A percentile compares a stretch with the other conserved stretches of the same genome.
These are phyloP conservation scores for Diplodus sargus DNA, from an alignment of 2,797 vertebrate genomes.

Conservation along the genomic window DNA sequence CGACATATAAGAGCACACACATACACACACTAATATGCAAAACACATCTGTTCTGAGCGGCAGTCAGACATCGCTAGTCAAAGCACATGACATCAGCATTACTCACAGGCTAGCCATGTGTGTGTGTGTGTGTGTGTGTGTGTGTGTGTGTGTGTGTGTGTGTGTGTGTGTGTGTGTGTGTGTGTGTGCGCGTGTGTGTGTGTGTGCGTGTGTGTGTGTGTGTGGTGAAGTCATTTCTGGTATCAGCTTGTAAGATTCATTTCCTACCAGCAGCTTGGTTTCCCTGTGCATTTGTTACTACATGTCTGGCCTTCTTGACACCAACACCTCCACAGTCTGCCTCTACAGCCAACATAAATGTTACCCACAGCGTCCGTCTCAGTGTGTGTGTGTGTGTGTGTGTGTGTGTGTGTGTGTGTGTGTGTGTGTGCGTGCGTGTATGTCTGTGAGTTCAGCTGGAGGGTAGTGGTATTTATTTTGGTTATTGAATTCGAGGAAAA, in stretches of 20 bases:
- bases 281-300: slow-evolving; percentile 56
- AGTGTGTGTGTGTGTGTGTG: slow-evolving; percentile 14
- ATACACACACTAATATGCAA: slow-evolving; percentile 35
- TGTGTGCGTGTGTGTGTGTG: slow-evolving; percentile 3
- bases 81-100: slow-evolving; percentile 80
- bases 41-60: slow-evolving; percentile 71
- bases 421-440: slow-evolving; percentile 31
- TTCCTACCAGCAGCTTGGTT: slow-evolving; percentile 61
- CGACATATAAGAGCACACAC: slow-evolving; percentile 16
- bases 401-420: slow-evolving; percentile 17
- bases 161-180: not conserved
- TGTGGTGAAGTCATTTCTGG: slow-evolving; percentile 66
- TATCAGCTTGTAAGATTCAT: slow-evolving; percentile 62
- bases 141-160: not conserved
- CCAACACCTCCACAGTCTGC: slow-evolving; percentile 51
- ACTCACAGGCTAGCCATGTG: slow-evolving; percentile 66
- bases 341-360: slow-evolving; percentile 54
- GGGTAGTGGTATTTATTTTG: slow-evolving; percentile 55
- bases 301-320: slow-evolving; percentile 50
- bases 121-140: slow-evolving; percentile 39
- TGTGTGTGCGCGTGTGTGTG: slow-evolving; percentile 42
- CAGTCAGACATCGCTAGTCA: slow-evolving; percentile 64
- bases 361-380: slow-evolving; percentile 20
- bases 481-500: slow-evolving; percentile 57
- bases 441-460: slow-evolving; percentile 61